Base-by-base conservation (phyloP, 2,888 invertebrate species). In the Acronicta psi region DNA sequence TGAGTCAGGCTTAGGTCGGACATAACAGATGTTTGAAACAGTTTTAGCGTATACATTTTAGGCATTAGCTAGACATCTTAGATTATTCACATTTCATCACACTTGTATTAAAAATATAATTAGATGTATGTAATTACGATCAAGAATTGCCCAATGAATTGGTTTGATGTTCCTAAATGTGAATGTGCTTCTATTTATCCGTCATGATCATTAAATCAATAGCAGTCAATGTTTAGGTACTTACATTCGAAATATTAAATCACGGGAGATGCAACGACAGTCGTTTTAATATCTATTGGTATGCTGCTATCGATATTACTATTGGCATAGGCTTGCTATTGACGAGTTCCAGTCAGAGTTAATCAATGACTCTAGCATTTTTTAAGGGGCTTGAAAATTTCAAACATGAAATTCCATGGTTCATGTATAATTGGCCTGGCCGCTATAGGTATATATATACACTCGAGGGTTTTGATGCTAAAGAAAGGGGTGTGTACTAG, bases 401-500 rank as follows among this genome's bases (percentile, higher is more conserved):
- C 10, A 25, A 13, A 20, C 25, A 23, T 25, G 11, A 17, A 25
- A 25, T 38, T 37, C 16, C n/a, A 40, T 18, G 18, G 31, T 9
- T 34, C 17, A 10, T 44, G 17, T 17, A 17, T 29, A 42, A 20
- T 36, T 8, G 16, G 16, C 17, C 13, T 6, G 9, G 10, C 41
- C 17, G 42, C 13, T 45, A 36, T 53, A 43, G n/a, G n/a, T 46
- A 43, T 50, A 58, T 31, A 25, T 43, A 8, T 14, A 34, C 18
- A 16, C n/a, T n/a, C n/a, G 18, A 41, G 38, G 25, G 43, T 40
- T 34, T 71, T 18, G 51, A 70, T 56, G 42, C n/a, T 59, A 69
- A 73, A 69, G 67, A 64, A 79, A 75, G 54, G 65, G 72, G 68
- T 68, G 74, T 34, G 60, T 34, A 53, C 51, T 50, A 34, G 59